Evolutionary conservation across 2,888 invertebrate species (phyloP).

Genomic region (Hypsopygia costalis): DNA sequence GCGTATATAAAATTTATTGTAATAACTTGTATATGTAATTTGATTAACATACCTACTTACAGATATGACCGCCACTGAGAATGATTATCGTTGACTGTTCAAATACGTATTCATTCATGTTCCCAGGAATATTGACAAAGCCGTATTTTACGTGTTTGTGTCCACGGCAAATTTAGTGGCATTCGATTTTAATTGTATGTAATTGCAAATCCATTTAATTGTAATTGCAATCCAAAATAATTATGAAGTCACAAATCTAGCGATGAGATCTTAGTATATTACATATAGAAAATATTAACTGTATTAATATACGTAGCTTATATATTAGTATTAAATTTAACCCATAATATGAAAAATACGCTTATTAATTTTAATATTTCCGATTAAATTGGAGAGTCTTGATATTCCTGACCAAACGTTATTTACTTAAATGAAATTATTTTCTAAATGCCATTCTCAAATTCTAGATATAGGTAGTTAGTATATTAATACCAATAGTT

Average conservation of each 20-base stretch:
- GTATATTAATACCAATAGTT: conserved; percentile 30
- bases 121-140: too few species aligned
- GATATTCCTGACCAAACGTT: conserved; percentile 79
- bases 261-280: conserved; percentile 1
- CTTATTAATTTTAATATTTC: conserved; percentile 80
- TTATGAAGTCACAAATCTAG: not conserved
- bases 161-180: too few species aligned
- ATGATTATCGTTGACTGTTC: too few species aligned
- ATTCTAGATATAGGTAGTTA: conserved; percentile 55
- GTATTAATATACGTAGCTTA: conserved; percentile 30
- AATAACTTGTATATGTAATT: too few species aligned
- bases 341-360: conserved; percentile 78
- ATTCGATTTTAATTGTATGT: too few species aligned
- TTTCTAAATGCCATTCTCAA: conserved; percentile 62
- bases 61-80: too few species aligned
- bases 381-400: conserved; percentile 75
- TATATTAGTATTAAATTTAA: conserved; percentile 56
- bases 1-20: too few species aligned
- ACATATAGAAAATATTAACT: conserved; percentile 13
- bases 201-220: too few species aligned
- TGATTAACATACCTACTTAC: too few species aligned
- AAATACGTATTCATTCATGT: too few species aligned
- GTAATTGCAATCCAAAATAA: too few species aligned
- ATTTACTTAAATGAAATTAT: conserved; percentile 60
- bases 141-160: too few species aligned